Conservation (phyloP, 2,888 invertebrate species). For the Torymus tubicola region DNA sequence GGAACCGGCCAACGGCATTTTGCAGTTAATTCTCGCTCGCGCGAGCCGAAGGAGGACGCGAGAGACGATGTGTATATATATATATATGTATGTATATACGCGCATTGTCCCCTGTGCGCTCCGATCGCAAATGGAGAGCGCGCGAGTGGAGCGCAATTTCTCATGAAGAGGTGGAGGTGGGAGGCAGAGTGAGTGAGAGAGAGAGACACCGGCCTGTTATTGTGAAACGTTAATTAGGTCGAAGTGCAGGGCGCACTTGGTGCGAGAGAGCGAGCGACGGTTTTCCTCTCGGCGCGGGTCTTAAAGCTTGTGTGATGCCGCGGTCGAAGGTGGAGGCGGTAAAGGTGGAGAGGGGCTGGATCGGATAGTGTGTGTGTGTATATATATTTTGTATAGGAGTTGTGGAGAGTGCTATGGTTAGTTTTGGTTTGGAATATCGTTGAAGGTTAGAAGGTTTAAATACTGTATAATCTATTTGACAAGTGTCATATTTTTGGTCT, state of each 20-base stretch:
- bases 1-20: conserved; percentile 52
- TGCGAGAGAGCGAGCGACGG: not conserved
- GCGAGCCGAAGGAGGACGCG: conserved; percentile 34
- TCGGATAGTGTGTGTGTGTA: too few relatives aligned
- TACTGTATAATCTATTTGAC: too few relatives aligned
- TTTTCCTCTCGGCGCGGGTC: not conserved
- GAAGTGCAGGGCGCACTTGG: conserved; percentile 4
- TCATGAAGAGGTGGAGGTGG: not conserved
- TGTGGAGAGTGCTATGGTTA: too few relatives aligned
- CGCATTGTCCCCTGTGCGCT: conserved; percentile 13
- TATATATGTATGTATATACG: not conserved
- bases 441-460: too few relatives aligned
- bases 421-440: too few relatives aligned
- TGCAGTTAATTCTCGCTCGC: conserved; percentile 44
- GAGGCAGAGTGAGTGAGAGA: not conserved
- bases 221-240: conserved; percentile 47
- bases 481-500: too few relatives aligned
- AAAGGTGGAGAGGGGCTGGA: too few relatives aligned
- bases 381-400: too few relatives aligned
- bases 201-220: conserved; percentile 29
- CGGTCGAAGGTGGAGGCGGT: too few relatives aligned
- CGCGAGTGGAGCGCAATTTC: conserved; percentile 18
- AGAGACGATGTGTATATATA: not conserved
- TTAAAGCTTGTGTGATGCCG: too few relatives aligned
- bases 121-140: conserved; percentile 26